Percentiles rank a stretch among this genome's conserved stretches.
Conservation (phyloP, 2,113 vertebrate species). For the Syngnathoides biaculeatus region DNA sequence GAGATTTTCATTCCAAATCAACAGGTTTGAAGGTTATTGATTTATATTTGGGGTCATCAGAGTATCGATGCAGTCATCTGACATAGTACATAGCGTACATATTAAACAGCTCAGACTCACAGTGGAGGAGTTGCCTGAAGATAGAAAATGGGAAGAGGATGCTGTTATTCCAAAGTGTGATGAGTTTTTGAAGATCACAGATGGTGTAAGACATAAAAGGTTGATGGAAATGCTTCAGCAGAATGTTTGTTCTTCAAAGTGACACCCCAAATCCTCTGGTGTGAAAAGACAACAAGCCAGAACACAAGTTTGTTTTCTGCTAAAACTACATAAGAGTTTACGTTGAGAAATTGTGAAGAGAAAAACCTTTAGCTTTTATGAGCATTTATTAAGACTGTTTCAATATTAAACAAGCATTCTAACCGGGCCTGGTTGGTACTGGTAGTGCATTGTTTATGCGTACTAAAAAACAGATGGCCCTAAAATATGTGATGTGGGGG, state of each 20-base stretch:
- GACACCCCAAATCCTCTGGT: constrained; percentile 11
- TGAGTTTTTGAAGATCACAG: constrained; percentile 27
- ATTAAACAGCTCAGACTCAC: background rate
- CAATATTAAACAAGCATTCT: constrained; percentile 48
- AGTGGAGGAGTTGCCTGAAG: background rate
- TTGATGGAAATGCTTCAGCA: constrained; percentile 24
- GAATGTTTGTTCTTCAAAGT: constrained; percentile 20
- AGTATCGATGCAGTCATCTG: background rate
- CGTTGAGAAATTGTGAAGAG: constrained; percentile 18
- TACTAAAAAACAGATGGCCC: constrained; percentile 67
- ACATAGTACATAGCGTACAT: background rate
- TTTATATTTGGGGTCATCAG: background rate
- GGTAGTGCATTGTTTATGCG: constrained; percentile 65
- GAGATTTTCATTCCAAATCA: background rate
- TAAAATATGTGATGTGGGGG: constrained; percentile 63
- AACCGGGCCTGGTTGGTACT: constrained; percentile 47
- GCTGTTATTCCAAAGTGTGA: constrained; percentile 11
- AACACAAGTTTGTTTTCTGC: background rate
- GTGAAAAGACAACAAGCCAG: background rate
- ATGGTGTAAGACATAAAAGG: constrained; percentile 23
- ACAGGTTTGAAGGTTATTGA: background rate
- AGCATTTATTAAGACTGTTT: constrained; percentile 29
- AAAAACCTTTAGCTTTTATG: constrained; percentile 43
- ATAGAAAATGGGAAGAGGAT: constrained; percentile 5
- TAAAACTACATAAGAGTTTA: background rate